These are phyloP conservation scores for Tichodroma muraria DNA, from an alignment of 2,113 vertebrate genomes.

Conservation along the genomic window DNA sequence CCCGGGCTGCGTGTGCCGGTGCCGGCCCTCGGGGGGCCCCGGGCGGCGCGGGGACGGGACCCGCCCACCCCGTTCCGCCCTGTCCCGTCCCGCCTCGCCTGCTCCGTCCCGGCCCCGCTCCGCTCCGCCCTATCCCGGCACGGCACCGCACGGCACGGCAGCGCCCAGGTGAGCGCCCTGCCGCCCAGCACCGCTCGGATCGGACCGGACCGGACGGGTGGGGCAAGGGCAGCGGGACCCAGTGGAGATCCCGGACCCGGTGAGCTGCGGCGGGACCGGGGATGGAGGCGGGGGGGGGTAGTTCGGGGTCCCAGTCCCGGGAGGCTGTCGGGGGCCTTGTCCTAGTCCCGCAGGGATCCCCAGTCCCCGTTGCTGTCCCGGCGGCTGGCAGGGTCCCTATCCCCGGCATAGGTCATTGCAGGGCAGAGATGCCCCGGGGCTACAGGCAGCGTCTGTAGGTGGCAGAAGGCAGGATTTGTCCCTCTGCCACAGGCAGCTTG, in stretches of 20 bases:
- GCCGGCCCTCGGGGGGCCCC: not conserved
- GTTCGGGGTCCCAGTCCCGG: not conserved
- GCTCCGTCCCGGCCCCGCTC: not conserved
- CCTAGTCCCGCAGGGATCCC: not conserved
- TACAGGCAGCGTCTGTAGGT: not conserved
- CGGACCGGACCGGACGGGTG: not conserved
- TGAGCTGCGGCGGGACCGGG: not conserved
- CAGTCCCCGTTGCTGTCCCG: not conserved
- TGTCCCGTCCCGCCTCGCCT: not conserved
- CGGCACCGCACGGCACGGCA: not conserved
- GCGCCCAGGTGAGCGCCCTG: not conserved
- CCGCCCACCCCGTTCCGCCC: not conserved
- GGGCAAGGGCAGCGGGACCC: not conserved
- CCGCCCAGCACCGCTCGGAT: not conserved
- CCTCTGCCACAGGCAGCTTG: not conserved
- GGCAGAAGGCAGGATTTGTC: not conserved
- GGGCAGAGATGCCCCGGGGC: not conserved
- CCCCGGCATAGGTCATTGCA: not conserved
- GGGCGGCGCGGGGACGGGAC: not conserved
- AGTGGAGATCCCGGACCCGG: not conserved
- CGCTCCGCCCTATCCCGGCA: not conserved
- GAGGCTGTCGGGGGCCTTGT: not conserved
- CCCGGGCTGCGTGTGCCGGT: not conserved
- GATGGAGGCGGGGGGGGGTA: no score
- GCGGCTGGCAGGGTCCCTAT: not conserved